A percentile compares a stretch with the other conserved stretches of the same genome.
phyloP scores from a whole-genome alignment of 2,888 invertebrate species.

The Oxycera nigricornis region DNA sequence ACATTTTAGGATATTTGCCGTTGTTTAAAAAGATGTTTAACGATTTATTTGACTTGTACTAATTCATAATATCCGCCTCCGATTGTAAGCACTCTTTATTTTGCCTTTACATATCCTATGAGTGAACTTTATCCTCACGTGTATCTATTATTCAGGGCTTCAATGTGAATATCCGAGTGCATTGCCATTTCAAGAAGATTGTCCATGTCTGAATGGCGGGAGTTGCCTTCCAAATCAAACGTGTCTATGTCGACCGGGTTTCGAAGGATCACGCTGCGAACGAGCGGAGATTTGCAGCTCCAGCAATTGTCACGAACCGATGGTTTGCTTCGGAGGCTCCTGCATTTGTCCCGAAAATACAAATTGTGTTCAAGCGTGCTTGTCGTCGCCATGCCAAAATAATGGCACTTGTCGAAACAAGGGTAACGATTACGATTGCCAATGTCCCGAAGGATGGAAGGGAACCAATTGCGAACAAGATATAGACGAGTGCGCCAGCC shows the following conservation, averaged over 20 bases:
- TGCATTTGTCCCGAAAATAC: slow-evolving; percentile 60
- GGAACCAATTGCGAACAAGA: slow-evolving; percentile 70
- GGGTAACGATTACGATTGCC: slow-evolving; percentile 67
- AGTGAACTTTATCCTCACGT: not conserved
- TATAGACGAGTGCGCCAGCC: slow-evolving; percentile 71
- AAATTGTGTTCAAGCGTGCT: slow-evolving; percentile 65
- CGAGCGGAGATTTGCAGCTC: slow-evolving; percentile 57
- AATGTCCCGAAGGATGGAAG: slow-evolving; percentile 67
- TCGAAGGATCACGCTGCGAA: slow-evolving; percentile 59
- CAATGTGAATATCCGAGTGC: slow-evolving; percentile 58
- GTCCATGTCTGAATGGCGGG: slow-evolving; percentile 60
- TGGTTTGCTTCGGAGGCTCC: slow-evolving; percentile 58
- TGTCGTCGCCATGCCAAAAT: slow-evolving; percentile 69
- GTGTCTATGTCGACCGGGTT: slow-evolving; percentile 59
- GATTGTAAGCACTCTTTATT: not conserved
- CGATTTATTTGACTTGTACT: not conserved
- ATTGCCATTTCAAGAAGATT: slow-evolving; percentile 51
- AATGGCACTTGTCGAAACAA: slow-evolving; percentile 71
- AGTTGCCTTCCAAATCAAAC: slow-evolving; percentile 60
- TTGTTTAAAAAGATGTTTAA: not conserved
- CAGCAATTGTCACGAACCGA: slow-evolving; percentile 59
- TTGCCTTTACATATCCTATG: too few relatives aligned
- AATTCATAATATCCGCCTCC: too few relatives aligned
- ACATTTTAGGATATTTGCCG: not conserved
- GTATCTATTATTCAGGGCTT: slow-evolving; percentile 53